Evolutionary conservation across 2,113 vertebrate species (phyloP), one percentile per base, ranked within the genome.

Genomic region (Harpagus bidentatus): DNA sequence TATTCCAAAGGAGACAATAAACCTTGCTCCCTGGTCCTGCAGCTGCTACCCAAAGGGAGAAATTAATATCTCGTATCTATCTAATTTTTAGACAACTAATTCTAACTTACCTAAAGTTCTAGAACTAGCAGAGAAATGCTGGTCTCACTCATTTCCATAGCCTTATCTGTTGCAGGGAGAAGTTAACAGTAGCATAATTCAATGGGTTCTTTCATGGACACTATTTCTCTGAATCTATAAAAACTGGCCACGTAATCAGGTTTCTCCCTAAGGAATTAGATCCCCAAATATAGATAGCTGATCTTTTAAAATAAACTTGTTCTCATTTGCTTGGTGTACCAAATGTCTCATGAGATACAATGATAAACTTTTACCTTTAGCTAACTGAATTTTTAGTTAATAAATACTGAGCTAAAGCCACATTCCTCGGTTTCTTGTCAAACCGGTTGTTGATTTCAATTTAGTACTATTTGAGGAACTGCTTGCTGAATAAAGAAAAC

Each of bases 401-500:
- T 96, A 96, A 92, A 86, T 72, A 87, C 65, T 91, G 56, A 94
- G 43, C 66, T 87, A 55, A 85, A 85, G 34, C 25, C 62, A 76
- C 11, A 48, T 82, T 84, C 80, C 70, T 79, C 10, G 0, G 43
- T 95, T 93, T 52, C 65, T 90, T 82, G 87, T 93, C 78, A 85
- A 89, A 82, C 84, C 1, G 78, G 82, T 96, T 93, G 84, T 36
- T 96, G 87, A 67, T 93, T 94, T 79, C 78, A 65, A 6, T 50
- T 82, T 36, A 48, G 14, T 42, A 87, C 36, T 89, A 59, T 86
- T 87, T 82, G 93, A 76, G 65, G 62, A 96, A 52, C 70, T 87
- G 82, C 53, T 87, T 91, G n/a, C 13, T 79, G 93, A 93, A 94
- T 77, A 93, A 95, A 91, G 90, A 96, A 96, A 94, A 91, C 84